Evolutionary conservation across 2,888 invertebrate species (phyloP).

Genomic region (Euzetes globulus): DNA sequence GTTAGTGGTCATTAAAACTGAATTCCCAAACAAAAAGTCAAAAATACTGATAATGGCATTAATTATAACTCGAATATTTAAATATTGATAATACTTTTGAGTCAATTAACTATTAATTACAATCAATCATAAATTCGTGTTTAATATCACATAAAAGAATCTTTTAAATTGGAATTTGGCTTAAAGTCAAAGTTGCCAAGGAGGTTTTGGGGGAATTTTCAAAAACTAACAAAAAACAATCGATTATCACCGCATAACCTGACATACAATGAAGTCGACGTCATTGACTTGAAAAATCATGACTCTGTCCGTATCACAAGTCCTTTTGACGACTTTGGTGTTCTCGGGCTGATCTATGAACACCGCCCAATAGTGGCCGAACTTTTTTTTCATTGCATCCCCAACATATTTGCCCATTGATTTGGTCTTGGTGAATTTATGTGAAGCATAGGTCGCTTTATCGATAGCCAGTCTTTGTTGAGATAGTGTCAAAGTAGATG

Average conservation of each 20-base stretch:
- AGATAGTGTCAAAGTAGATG: conserved; percentile 29
- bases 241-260: conserved; percentile 22
- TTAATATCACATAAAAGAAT: not conserved
- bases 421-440: conserved; percentile 30
- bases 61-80: not conserved
- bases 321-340: conserved; percentile 33
- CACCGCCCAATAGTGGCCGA: conserved; percentile 34
- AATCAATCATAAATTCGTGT: not conserved
- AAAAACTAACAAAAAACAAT: not conserved
- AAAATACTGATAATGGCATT: no score
- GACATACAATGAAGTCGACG: conserved; percentile 33
- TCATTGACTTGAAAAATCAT: conserved; percentile 34
- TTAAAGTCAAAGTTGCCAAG: not conserved
- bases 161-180: not conserved
- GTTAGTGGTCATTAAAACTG: no score
- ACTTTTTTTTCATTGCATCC: conserved; percentile 34
- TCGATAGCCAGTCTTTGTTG: conserved; percentile 32
- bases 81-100: not conserved
- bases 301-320: conserved; percentile 30
- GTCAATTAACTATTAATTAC: no score
- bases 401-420: conserved; percentile 32
- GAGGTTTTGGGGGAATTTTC: no score
- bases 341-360: conserved; percentile 31
- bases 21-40: no score
- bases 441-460: conserved; percentile 33